Percentiles rank a stretch among this genome's conserved stretches.
Conservation (phyloP, 2,888 invertebrate species). For the Lepidocyrtinus sp. region DNA sequence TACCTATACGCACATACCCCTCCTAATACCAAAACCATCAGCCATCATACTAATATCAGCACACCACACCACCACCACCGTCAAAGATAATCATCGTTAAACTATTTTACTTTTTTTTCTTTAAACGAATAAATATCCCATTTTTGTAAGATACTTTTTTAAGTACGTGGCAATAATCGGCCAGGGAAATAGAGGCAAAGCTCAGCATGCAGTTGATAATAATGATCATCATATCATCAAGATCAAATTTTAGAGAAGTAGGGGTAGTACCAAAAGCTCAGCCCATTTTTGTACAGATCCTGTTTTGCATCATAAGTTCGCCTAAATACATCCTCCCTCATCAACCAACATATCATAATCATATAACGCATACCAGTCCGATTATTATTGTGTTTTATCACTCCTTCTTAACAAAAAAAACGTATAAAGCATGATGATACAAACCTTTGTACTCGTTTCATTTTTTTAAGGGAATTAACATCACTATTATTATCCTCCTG, state of each 20-base stretch:
- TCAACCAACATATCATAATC: constrained; percentile 11
- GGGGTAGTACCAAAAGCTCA: background rate
- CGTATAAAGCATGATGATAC: background rate
- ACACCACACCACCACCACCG: background rate
- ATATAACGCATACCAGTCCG: background rate
- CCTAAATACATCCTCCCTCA: constrained; percentile 35
- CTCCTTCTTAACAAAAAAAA: background rate
- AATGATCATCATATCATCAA: background rate
- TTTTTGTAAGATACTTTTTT: constrained; percentile 32
- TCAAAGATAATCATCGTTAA: constrained; percentile 39
- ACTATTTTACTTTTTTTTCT: constrained; percentile 26
- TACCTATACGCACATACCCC: no score
- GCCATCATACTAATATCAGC: no score
- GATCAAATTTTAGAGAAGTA: background rate
- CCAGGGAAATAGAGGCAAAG: background rate
- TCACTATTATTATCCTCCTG: background rate
- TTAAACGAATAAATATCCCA: constrained; percentile 7
- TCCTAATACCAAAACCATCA: no score
- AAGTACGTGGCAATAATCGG: background rate
- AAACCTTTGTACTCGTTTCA: background rate
- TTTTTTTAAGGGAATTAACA: background rate
- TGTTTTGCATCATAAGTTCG: constrained; percentile 55
- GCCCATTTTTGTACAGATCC: constrained; percentile 53
- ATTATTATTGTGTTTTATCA: background rate
- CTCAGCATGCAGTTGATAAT: background rate